These are phyloP conservation scores for Hypsopygia costalis DNA, from an alignment of 2,888 invertebrate species.

Conservation along the genomic window DNA sequence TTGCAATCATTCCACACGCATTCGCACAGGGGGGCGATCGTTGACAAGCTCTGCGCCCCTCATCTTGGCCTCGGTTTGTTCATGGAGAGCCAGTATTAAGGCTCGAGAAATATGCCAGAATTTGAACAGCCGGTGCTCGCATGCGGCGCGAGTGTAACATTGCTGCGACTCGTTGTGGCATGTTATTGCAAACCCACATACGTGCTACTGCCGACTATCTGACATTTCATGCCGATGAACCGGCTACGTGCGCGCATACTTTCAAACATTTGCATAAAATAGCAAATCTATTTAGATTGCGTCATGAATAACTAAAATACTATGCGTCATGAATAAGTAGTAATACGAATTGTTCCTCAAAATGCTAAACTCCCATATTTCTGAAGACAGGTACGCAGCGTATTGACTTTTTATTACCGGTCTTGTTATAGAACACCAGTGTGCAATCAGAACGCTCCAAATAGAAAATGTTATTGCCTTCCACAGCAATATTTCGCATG, in stretches of 20 bases:
- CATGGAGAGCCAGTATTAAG: constrained; percentile 32
- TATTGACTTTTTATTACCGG: background rate
- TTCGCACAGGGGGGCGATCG: constrained; percentile 20
- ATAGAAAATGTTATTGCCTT: constrained; percentile 22
- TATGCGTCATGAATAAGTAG: background rate
- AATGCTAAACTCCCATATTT: background rate
- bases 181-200: constrained; percentile 79
- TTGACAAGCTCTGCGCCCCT: constrained; percentile 35
- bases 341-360: background rate
- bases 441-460: constrained; percentile 20
- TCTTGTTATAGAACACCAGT: background rate
- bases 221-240: constrained; percentile 78
- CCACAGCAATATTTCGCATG: constrained; percentile 59
- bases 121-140: constrained; percentile 66
- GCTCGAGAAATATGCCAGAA: constrained; percentile 71
- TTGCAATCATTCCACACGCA: constrained; percentile 42
- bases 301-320: constrained; percentile 19
- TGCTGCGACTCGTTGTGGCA: constrained; percentile 74
- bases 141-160: constrained; percentile 70
- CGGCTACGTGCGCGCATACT: constrained; percentile 57
- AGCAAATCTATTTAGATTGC: constrained; percentile 39
- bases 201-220: constrained; percentile 68
- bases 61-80: constrained; percentile 42
- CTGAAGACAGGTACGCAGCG: background rate
- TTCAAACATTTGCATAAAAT: constrained; percentile 51